Conservation (phyloP, 1,140 invertebrate genomes). For the Ips typographus region DNA sequence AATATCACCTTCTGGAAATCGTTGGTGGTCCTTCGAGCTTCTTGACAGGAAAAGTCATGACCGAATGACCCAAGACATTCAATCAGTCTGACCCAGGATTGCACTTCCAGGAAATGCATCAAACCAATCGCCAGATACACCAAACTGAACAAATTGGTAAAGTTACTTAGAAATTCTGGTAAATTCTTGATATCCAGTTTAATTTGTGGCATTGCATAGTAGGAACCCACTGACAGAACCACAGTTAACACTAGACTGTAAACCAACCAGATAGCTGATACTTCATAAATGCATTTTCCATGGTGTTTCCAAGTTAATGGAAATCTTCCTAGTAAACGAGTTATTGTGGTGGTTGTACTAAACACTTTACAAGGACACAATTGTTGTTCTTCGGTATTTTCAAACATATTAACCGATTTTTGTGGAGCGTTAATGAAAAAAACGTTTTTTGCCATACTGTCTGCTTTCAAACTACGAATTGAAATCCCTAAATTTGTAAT, state of each 20-base stretch:
- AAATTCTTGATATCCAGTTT: slow-evolving; percentile 5
- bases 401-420: too few relatives aligned
- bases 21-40: background rate
- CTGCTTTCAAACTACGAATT: too few relatives aligned
- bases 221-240: background rate
- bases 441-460: too few relatives aligned
- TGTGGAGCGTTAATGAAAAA: too few relatives aligned
- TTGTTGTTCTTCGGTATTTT: too few relatives aligned
- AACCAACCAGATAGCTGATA: slow-evolving; percentile 8
- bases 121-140: background rate
- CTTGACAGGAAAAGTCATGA: background rate
- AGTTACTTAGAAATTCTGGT: background rate
- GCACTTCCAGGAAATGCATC: background rate
- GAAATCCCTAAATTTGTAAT: too few relatives aligned
- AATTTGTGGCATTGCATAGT: background rate
- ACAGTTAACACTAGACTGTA: background rate
- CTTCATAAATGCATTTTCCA: slow-evolving; percentile 9
- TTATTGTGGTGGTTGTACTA: background rate
- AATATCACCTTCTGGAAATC: background rate
- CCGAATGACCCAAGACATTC: background rate
- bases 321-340: slow-evolving; percentile 5
- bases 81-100: background rate
- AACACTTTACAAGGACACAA: background rate
- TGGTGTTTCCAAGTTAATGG: slow-evolving; percentile 1
- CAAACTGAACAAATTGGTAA: slow-evolving; percentile 3